Conservation (phyloP, 2,113 vertebrate species). For the Elephas maximus region DNA sequence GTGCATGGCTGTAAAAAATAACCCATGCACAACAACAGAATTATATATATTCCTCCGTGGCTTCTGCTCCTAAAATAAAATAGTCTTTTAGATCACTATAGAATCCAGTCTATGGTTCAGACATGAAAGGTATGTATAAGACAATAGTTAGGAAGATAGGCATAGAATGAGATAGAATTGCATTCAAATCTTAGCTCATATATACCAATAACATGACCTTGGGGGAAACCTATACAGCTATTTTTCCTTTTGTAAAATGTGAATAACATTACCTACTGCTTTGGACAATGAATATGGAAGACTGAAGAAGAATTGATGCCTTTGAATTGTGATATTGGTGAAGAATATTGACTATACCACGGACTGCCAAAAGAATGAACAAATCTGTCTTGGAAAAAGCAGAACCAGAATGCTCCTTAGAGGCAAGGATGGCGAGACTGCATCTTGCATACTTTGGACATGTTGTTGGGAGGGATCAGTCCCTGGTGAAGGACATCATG, state of each 20-base stretch:
- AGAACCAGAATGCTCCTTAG: too few species aligned
- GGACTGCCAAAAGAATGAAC: too few species aligned
- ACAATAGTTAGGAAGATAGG: background rate
- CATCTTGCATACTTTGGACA: too few species aligned
- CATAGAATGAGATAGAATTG: background rate
- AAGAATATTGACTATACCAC: too few species aligned
- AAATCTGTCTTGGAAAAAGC: too few species aligned
- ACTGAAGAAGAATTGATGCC: too few species aligned
- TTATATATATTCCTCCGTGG: background rate
- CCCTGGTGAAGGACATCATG: too few species aligned
- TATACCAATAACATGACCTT: background rate
- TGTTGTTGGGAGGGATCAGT: too few species aligned
- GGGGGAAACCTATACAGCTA: background rate
- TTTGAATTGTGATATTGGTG: too few species aligned
- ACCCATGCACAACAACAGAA: background rate
- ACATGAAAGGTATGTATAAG: background rate
- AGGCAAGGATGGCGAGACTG: too few species aligned
- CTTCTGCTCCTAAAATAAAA: background rate
- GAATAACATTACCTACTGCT: slow-evolving; percentile 33
- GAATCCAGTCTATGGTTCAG: background rate
- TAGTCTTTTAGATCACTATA: background rate
- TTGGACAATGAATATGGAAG: too few species aligned
- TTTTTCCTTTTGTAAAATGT: slow-evolving; percentile 36
- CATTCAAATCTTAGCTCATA: background rate
- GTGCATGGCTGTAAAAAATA: slow-evolving; percentile 62